Conservation (phyloP, 2,888 invertebrate species). For the Dryomyza anilis region DNA sequence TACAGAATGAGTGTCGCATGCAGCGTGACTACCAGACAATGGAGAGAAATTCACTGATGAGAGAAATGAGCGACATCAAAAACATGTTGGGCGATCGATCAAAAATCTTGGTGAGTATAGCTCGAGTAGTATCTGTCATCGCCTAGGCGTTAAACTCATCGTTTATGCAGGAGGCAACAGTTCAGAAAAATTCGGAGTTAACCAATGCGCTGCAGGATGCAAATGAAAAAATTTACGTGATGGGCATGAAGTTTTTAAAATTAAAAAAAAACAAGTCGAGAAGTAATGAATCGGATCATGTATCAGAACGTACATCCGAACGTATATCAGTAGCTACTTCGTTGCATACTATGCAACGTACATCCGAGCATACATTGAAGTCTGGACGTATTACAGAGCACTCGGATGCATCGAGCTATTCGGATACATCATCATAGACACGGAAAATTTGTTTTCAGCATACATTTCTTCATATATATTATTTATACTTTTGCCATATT, state of each 20-base stretch:
- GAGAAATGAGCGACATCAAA: conserved; percentile 46
- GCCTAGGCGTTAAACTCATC: not conserved
- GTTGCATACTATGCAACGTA: too few relatives aligned
- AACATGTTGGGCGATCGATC: conserved; percentile 34
- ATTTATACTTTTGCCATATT: too few relatives aligned
- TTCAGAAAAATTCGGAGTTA: conserved; percentile 37
- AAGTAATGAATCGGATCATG: too few relatives aligned
- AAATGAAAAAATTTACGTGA: conserved; percentile 44
- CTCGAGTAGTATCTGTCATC: not conserved
- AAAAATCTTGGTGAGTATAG: conserved; percentile 35
- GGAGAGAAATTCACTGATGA: conserved; percentile 49
- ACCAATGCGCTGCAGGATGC: conserved; percentile 40
- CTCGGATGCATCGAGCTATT: too few relatives aligned
- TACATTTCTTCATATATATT: too few relatives aligned
- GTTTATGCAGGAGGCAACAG: conserved; percentile 36
- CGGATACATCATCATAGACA: too few relatives aligned
- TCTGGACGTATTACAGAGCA: too few relatives aligned
- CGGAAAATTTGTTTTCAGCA: too few relatives aligned
- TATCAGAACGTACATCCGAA: too few relatives aligned
- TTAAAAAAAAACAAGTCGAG: conserved; percentile 16
- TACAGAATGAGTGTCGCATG: conserved; percentile 45
- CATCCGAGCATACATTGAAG: too few relatives aligned
- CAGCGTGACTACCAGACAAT: conserved; percentile 53
- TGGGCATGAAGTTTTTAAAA: conserved; percentile 47
- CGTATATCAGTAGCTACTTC: too few relatives aligned